Evolutionary conservation across 2,113 vertebrate genomes (phyloP), one percentile per base, ranked within the genome.

Genomic region (Mus pahari): DNA sequence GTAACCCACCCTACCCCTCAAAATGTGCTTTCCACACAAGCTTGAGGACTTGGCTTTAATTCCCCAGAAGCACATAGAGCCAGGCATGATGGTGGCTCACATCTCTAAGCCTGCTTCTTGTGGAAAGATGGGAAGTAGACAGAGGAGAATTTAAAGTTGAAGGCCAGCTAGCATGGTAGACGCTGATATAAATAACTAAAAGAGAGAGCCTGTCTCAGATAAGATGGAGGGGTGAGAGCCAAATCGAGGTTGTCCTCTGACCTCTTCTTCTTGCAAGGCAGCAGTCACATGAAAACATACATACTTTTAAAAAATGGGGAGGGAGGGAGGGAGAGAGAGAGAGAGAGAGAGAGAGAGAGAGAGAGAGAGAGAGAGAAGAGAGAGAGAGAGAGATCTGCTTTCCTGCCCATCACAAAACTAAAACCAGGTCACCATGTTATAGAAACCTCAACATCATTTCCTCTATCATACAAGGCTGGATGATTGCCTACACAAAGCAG

Each of bases 391-490:
- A 60, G 26, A 60, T 31, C 8, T 50, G 3, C 7, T 68, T 66
- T 68, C 33, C 60, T 48, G 60, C 33, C 75, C 74, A 90, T n/a
- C 16, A 28, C 14, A 5, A 53, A 81, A 58, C 90, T 36, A 81
- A 39, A n/a, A 87, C 3, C 66, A 83, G 71, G 64, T 64, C 58
- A 79, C 84, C 96, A 82, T 79, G 53, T 79, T 66, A 17, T 89
- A 82, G 31, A 92, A 89, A 50, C 26, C 28, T 36, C 70, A 84
- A 53, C 55, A 50, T 86, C n/a, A 86, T 62, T 84, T 92, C 93
- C 77, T 93, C 60, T 50, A 39, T 86, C 77, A 75, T 39, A 42
- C 19, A 81, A 86, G 16, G 53, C 73, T 45, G n/a, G 66, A 84
- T 14, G n/a, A 71, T 60, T 66, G 66, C 68, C 58, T 48, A 78